phyloP scores from a whole-genome alignment of 2,797 vertebrate species.

The Nyctalus aviator region DNA sequence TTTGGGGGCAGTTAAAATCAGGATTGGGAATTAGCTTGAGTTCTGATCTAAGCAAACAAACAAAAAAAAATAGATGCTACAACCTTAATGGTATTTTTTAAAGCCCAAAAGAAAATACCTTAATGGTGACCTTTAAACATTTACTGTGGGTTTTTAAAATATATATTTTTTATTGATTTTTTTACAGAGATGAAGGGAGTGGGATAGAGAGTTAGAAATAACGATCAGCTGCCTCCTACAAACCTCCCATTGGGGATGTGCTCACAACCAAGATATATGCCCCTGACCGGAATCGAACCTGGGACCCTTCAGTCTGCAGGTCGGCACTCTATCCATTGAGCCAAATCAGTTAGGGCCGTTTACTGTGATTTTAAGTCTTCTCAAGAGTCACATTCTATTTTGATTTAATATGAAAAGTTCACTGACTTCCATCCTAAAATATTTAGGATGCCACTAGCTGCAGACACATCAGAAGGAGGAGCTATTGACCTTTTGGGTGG shows the following conservation, averaged over 20 bases:
- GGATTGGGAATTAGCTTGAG: conserved; percentile 8
- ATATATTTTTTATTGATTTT: no score
- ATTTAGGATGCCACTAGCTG: background rate
- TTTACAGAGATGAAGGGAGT: no score
- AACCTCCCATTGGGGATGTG: no score
- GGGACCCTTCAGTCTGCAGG: no score
- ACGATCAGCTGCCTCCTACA: no score
- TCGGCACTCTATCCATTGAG: no score
- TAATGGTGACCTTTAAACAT: background rate
- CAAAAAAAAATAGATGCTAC: conserved; percentile 22
- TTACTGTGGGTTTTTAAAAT: background rate
- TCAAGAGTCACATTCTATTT: background rate
- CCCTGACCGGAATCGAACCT: no score
- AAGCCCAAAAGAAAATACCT: background rate
- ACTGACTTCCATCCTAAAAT: background rate
- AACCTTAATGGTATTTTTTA: background rate
- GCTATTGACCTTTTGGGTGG: background rate
- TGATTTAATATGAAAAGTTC: conserved; percentile 6
- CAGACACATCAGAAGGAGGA: background rate
- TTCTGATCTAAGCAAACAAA: conserved; percentile 5
- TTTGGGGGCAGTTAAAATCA: background rate
- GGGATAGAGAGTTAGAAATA: no score
- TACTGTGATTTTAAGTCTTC: conserved; percentile 44
- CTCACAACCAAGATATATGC: no score
- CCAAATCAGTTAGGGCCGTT: background rate